Conservation (phyloP, 2,888 invertebrate genomes). For the Diaperis boleti region DNA sequence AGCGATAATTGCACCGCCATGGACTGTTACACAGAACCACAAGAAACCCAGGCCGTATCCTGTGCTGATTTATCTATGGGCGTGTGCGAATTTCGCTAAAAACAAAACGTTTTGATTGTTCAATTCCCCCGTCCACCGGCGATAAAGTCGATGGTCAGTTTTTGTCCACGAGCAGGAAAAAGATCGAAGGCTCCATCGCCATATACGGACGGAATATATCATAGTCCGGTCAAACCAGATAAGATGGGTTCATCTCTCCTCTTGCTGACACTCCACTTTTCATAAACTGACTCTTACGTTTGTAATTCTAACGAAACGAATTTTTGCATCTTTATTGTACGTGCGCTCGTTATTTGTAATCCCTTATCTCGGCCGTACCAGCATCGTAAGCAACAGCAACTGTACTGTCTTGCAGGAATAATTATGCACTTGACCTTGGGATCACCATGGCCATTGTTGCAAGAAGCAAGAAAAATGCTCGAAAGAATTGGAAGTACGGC, state of each 20-base stretch:
- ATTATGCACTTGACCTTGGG: conserved; percentile 19
- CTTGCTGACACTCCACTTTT: no score
- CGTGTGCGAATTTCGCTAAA: neutral
- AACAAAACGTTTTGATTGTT: neutral
- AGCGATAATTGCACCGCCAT: neutral
- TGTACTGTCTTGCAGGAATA: conserved; percentile 11
- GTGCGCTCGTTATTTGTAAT: neutral
- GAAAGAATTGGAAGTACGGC: neutral
- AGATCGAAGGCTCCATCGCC: conserved; percentile 38
- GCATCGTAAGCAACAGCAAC: conserved; percentile 12
- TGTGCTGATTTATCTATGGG: neutral
- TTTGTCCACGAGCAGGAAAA: conserved; percentile 15
- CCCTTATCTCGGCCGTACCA: neutral
- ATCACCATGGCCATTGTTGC: neutral
- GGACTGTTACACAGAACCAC: neutral
- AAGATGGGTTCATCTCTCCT: conserved; percentile 14
- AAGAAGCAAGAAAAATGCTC: neutral
- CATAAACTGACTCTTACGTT: conserved; percentile 3
- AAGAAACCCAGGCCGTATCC: neutral
- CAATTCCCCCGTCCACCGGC: neutral
- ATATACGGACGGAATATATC: conserved; percentile 47
- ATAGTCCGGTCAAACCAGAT: conserved; percentile 44
- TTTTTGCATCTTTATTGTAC: no score
- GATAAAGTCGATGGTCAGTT: neutral
- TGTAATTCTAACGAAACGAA: no score